Base-by-base conservation (phyloP, 2,113 vertebrate genomes). In the Lampris incognitus region DNA sequence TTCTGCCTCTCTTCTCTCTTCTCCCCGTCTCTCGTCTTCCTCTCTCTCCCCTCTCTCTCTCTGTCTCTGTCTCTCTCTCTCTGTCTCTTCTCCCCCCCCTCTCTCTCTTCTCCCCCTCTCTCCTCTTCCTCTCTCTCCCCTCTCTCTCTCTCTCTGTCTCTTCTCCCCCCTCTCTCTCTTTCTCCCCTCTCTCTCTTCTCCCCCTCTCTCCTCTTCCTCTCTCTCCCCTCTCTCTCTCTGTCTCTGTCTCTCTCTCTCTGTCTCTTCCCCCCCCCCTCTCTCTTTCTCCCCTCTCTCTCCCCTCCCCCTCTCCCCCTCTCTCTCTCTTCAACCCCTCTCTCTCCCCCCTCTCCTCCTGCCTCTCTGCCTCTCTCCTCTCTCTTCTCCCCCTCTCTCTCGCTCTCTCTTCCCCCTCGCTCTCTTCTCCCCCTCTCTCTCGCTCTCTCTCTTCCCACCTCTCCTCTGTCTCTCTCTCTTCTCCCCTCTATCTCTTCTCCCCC, bases 191-290 rank as follows among this genome's bases (percentile, higher is more conserved):
- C 10, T 13, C 60, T 63, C 61, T 6, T 10, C 8, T 3, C 13
- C 61, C 24, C 42, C 42, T 40, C 42, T 40, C n/a, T 10, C 11
- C 60, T 42, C 41, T 42, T 11, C 44, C 4, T 1, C 1, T 44
- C 60, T 42, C 41, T 13, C 9, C 62, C 37, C n/a, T 6, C 6
- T 1, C 8, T 1, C 4, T 48, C 62, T 10, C 44, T 37, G 7
- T 6, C 5, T 59, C 36, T 59, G 10, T 76, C 71, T 54, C 37
- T 42, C 41, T 60, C 39, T 62, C 10, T 62, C 39, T 62, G 2
- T 44, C 5, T 62, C 44, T 62, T 44, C 65, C 40, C 64, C 52
- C 44, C 72, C 50, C 51, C 67, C 65, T 44, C 37, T 72, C 72
- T 81, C 49, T 24, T 52, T 7, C 49, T 10, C n/a, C 41, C 37